Evolutionary conservation across 2,888 invertebrate species (phyloP), one percentile per base, ranked within the genome.

Genomic region (Acrobeloides nanus): DNA sequence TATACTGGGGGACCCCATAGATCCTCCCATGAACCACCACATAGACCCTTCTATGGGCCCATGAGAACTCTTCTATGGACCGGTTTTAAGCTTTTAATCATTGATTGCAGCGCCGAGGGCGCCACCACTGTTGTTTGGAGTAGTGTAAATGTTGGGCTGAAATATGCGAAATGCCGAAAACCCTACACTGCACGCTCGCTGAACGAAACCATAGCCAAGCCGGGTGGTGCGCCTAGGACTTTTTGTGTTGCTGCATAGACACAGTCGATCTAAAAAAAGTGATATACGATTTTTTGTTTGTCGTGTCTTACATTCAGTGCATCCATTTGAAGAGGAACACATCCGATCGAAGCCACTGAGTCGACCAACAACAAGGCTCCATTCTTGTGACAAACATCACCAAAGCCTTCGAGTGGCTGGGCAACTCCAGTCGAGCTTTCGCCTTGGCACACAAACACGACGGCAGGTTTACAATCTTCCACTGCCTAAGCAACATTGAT

Each of bases 371-470:
- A 75, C 12, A 85, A 74, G 60, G 82, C 82, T 54, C 81, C 79
- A 23, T 55, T 38, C n/a, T 48, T 42, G 34, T 84, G 84, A 74
- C 89, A 87, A 21, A 88, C 75, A 7, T 82, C 79, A 1, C 87
- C 88, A 23, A 89, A 76, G 0, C 85, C 85, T 49, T 83, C 80
- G 18, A 90, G 71, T 3, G 84, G 83, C 74, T 90, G 90, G 47
- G 84, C 77, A 10, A 86, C 82, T 0, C 89, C 88, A 0, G 86
- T 85, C 0, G 88, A 87, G 1, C 87, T 87, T 74, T 90, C 90
- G 1, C 87, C 88, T 62, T 89, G 88, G 1, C 84, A 83, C 18
- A 89, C 78, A 72, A 89, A 89, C 40, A 89, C 78, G 0, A 85
- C 80, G 6, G 79, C 76, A 0, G 90, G 89, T 46, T 56, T 57